Conservation (phyloP, 2,888 invertebrate species). For the Nasonia oneida region DNA sequence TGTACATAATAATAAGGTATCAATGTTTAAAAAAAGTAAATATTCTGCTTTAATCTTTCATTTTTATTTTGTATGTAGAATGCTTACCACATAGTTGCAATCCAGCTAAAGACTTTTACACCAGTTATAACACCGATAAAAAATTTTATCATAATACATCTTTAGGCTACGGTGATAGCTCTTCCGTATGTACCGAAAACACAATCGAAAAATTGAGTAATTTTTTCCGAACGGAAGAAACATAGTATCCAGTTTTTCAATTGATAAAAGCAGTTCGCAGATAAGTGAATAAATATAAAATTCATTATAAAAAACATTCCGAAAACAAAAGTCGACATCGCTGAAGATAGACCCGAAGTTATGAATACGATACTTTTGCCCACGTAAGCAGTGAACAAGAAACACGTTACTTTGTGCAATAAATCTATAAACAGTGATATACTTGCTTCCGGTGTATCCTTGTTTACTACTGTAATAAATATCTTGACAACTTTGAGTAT, state of each 20-base stretch:
- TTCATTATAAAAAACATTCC: neutral
- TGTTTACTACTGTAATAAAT: neutral
- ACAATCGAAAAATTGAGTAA: neutral
- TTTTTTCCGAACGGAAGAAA: neutral
- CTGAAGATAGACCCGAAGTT: neutral
- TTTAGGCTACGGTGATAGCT: neutral
- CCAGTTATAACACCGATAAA: too few species aligned
- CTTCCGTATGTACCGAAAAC: slow-evolving; percentile 18
- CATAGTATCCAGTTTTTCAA: neutral
- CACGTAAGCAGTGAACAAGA: neutral
- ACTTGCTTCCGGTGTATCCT: neutral
- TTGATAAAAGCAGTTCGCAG: neutral
- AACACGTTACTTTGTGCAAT: neutral
- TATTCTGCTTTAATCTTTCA: neutral
- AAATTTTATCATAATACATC: neutral
- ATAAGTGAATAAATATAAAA: neutral
- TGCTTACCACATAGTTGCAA: neutral
- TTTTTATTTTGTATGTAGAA: neutral
- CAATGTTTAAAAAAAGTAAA: neutral
- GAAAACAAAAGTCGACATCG: neutral
- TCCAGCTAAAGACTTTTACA: too few species aligned
- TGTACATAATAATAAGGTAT: neutral
- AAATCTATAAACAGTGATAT: neutral
- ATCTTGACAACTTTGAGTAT: neutral
- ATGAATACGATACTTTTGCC: neutral